Percentiles rank a stretch among this genome's conserved stretches.
These are phyloP conservation scores for Tinea pellionella DNA, from an alignment of 2,888 invertebrate genomes.

Conservation along the genomic window DNA sequence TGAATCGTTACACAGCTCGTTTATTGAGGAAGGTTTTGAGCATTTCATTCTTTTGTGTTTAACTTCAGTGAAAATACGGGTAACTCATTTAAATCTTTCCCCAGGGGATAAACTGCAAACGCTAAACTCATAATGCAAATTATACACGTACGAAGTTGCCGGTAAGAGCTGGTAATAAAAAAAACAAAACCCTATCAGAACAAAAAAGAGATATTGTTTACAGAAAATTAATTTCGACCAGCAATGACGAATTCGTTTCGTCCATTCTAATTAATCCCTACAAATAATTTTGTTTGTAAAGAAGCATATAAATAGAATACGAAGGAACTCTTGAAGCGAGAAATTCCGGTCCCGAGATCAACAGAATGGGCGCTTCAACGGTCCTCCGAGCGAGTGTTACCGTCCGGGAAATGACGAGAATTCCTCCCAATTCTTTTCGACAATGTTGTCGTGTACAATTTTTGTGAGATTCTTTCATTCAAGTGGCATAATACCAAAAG, in stretches of 20 bases:
- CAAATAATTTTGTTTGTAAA: slow-evolving; percentile 22
- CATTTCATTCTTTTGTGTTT: too few relatives aligned
- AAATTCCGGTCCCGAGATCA: slow-evolving; percentile 40
- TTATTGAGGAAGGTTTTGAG: too few relatives aligned
- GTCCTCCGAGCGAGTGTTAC: slow-evolving; percentile 22
- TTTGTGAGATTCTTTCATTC: not conserved
- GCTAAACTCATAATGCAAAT: too few relatives aligned
- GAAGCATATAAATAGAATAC: slow-evolving; percentile 46
- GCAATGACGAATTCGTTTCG: not conserved
- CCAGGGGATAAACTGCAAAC: too few relatives aligned
- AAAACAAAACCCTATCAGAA: too few relatives aligned
- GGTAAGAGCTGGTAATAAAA: too few relatives aligned
- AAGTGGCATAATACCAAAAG: not conserved
- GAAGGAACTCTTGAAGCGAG: slow-evolving; percentile 38
- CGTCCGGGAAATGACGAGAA: slow-evolving; percentile 10
- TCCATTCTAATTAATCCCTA: slow-evolving; percentile 7
- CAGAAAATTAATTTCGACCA: not conserved
- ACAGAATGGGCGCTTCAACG: slow-evolving; percentile 24
- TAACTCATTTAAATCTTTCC: too few relatives aligned
- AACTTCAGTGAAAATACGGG: too few relatives aligned
- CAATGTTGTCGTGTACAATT: slow-evolving; percentile 13
- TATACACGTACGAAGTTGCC: too few relatives aligned
- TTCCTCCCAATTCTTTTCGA: slow-evolving; percentile 12
- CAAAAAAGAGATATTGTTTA: not conserved
- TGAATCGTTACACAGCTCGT: too few relatives aligned